Percentiles rank a stretch among this genome's conserved stretches.
phyloP scores from a whole-genome alignment of 2,113 vertebrate genomes.

The Chloropsis cyanopogon region DNA sequence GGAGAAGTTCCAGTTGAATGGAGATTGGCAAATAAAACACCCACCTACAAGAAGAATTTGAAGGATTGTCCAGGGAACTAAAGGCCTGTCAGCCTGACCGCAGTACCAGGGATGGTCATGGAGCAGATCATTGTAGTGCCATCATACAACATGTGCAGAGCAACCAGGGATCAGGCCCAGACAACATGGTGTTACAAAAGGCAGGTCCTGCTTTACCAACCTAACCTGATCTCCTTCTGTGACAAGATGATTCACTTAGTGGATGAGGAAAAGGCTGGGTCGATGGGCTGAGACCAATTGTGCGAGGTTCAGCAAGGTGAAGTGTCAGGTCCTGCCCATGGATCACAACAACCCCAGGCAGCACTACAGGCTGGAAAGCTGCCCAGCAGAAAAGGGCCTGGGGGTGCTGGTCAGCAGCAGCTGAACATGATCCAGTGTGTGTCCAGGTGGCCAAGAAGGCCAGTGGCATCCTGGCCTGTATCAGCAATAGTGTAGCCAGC shows the following conservation, averaged over 20 bases:
- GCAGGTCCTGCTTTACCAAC: not conserved
- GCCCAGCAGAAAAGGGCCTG: not conserved
- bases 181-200: not conserved
- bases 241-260: not conserved
- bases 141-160: not conserved
- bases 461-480: not conserved
- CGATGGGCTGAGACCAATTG: fast-evolving
- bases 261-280: not conserved
- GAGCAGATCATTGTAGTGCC: not conserved
- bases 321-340: not conserved
- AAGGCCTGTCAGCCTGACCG: not conserved
- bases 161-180: not conserved
- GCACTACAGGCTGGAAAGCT: not conserved
- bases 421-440: not conserved
- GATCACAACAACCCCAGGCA: not conserved
- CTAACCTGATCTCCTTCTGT: not conserved
- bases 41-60: not conserved
- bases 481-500: not conserved
- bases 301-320: not conserved
- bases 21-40: not conserved
- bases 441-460: not conserved
- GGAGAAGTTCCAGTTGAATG: not conserved
- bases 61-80: not conserved
- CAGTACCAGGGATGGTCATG: fast-evolving
- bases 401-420: fast-evolving